Evolutionary conservation across 2,888 invertebrate genomes (phyloP).

Genomic region (Cylloceria caligata): DNA sequence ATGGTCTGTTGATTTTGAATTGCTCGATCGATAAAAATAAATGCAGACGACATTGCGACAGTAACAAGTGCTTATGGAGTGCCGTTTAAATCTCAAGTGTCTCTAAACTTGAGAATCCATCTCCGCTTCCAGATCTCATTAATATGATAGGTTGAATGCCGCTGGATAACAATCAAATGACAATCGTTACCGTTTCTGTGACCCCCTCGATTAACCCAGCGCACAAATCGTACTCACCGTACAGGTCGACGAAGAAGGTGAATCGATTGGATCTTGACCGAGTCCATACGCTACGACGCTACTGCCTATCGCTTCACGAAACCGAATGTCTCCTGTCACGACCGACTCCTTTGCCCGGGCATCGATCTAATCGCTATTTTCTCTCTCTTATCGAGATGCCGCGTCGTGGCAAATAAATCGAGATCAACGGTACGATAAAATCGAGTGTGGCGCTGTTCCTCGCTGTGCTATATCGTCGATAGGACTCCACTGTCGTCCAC

Average conservation of each 20-base stretch:
- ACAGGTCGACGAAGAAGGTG: conserved; percentile 50
- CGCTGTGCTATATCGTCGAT: not conserved
- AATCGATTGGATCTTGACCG: conserved; percentile 65
- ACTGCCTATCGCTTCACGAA: not conserved
- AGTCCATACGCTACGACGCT: conserved; percentile 30
- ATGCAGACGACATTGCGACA: not conserved
- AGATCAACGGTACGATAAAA: conserved; percentile 47
- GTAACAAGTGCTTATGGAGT: not conserved
- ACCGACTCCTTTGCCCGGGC: conserved; percentile 56
- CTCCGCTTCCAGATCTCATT: conserved; percentile 5
- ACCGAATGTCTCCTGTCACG: conserved; percentile 61
- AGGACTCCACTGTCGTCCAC: not conserved
- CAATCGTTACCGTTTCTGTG: conserved; percentile 42
- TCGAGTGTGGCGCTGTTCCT: not conserved
- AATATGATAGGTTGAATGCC: conserved; percentile 17
- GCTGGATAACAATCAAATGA: conserved; percentile 31
- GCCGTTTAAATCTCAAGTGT: not conserved
- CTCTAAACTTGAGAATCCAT: not conserved
- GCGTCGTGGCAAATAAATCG: conserved; percentile 65
- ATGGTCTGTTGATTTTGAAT: not conserved
- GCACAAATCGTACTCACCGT: conserved; percentile 51
- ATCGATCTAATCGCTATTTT: conserved; percentile 59
- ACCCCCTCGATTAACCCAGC: conserved; percentile 19
- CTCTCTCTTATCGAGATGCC: conserved; percentile 44
- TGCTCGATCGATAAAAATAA: not conserved